Base-by-base conservation (phyloP, 2,113 vertebrate species). In the Clarias gariepinus region DNA sequence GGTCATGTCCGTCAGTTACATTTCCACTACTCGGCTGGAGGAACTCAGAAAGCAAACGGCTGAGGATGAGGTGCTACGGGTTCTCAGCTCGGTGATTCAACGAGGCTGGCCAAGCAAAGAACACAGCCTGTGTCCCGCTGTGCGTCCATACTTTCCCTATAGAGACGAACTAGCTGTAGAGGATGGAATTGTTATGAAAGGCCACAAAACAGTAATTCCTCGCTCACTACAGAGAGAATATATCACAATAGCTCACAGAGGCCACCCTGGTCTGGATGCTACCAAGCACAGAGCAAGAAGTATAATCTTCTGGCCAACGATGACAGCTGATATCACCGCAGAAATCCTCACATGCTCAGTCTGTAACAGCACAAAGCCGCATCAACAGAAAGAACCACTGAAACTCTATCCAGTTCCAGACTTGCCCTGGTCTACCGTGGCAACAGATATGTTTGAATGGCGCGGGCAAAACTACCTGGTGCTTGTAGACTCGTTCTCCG, bases 371-470 rank as follows among this genome's bases (percentile, higher is more conserved):
- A 76, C 69, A 7, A 85, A 66, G 21, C 13, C 69, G 7, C 30
- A 71, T 68, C 53, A 87, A 4, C 86, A 90, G 9, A 92, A 88
- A 4, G 76, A 91, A 71, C 86, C 71, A 0, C 52, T 33, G 19
- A 9, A 69, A 18, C 30, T 33, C 0, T 11, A 33, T 1, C 69
- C 19, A 47, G 33, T 5, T 41, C 69, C 69, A 36, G 1, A 41
- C 19, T 10, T 73, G 19, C 69, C 10, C 2, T 41, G 19, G 33
- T 89, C 0, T 25, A 90, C 52, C 8, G 78, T 89, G 16, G 88
- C 86, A 0, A 83, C 84, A 18, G 87, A 89, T 13, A 81, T 88
- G 0, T 86, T 91, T 5, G 61, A 90, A 3, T 91, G 87, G 81
- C 47, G 83, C 3, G 18, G 47, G n/a, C 25, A 90, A 16, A 23